phyloP scores from a whole-genome alignment of 2,113 vertebrate genomes.

The Rhinoderma darwinii region DNA sequence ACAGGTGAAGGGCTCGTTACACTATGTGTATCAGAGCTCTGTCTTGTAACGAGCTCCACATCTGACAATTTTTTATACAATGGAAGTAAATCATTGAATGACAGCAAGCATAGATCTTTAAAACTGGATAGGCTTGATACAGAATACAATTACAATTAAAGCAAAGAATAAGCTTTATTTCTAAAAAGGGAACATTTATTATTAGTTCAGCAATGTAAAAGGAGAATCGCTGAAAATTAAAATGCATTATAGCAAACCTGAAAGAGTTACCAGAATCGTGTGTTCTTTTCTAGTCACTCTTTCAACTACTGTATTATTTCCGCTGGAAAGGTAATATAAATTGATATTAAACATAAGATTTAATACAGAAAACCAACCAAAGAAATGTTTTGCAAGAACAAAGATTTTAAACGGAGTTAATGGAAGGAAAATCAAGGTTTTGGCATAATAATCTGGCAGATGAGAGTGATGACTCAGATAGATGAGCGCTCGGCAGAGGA shows the following conservation, averaged over 20 bases:
- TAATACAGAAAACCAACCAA: neutral
- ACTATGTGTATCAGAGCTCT: too few relatives aligned
- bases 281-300: neutral
- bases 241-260: neutral
- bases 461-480: slow-evolving; percentile 7
- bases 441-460: slow-evolving; percentile 6
- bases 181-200: too few relatives aligned
- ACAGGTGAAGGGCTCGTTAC: too few relatives aligned
- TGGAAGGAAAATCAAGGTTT: slow-evolving; percentile 15
- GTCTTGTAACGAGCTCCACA: too few relatives aligned
- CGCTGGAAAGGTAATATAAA: neutral
- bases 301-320: neutral
- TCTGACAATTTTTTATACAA: too few relatives aligned
- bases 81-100: too few relatives aligned
- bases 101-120: too few relatives aligned
- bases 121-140: too few relatives aligned
- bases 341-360: neutral
- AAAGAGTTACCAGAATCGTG: neutral
- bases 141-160: too few relatives aligned
- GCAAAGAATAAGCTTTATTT: too few relatives aligned
- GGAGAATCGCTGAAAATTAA: too few relatives aligned
- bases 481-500: neutral
- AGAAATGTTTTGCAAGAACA: neutral
- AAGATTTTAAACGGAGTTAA: neutral
- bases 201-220: too few relatives aligned